Percentiles rank a stretch among this genome's conserved stretches.
Conservation (phyloP, 2,113 vertebrate species). For the Cottus gobio region DNA sequence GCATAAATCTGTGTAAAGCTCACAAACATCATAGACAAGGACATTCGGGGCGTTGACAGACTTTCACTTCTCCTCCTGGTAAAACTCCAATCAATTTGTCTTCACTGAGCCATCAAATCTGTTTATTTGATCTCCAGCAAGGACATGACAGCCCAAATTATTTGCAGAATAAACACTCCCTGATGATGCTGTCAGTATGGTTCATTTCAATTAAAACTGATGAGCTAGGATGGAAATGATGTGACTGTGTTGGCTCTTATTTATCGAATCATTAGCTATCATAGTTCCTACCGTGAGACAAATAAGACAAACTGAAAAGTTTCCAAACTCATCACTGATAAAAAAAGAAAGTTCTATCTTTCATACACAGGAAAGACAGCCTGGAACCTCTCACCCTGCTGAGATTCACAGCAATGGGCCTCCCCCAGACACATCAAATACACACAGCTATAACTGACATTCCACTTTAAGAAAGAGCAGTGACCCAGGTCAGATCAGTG, state of each 20-base stretch:
- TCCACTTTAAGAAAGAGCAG: constrained; percentile 54
- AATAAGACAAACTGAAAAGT: constrained; percentile 27
- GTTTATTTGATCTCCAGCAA: constrained; percentile 59
- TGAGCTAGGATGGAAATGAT: constrained; percentile 19
- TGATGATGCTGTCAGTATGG: neutral
- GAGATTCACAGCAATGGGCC: constrained; percentile 35
- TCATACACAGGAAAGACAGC: neutral
- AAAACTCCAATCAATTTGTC: constrained; percentile 32
- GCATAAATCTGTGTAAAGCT: constrained; percentile 15
- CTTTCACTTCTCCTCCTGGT: constrained; percentile 20
- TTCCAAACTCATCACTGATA: neutral
- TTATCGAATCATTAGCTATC: constrained; percentile 33
- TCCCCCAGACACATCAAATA: constrained; percentile 48
- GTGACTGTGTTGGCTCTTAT: neutral
- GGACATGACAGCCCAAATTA: constrained; percentile 47
- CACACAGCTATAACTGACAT: constrained; percentile 60
- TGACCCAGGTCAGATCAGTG: constrained; percentile 61
- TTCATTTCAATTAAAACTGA: constrained; percentile 42
- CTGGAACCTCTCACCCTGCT: constrained; percentile 40
- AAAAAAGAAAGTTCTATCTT: neutral
- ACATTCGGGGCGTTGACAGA: constrained; percentile 6
- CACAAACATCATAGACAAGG: constrained; percentile 21
- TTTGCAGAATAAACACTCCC: constrained; percentile 47
- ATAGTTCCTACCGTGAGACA: constrained; percentile 12
- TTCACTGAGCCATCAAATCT: constrained; percentile 32